phyloP scores from a whole-genome alignment of 2,888 invertebrate species.

The Xanthorhoe designata region DNA sequence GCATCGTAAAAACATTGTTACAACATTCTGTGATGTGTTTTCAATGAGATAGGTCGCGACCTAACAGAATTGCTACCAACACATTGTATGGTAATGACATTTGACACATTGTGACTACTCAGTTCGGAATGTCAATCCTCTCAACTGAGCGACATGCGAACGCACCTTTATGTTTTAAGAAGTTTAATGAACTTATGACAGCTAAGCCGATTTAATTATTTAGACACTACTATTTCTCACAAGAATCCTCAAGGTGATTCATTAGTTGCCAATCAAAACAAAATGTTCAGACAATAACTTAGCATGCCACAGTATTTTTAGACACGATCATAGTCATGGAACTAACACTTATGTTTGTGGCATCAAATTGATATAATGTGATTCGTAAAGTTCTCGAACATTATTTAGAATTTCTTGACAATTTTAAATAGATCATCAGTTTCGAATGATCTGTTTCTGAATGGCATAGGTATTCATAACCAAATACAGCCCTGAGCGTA shows the following conservation, averaged over 20 bases:
- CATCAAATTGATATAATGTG: background rate
- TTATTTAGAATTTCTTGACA: too few species aligned
- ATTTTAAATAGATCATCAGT: background rate
- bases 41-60: slow-evolving; percentile 54
- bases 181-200: slow-evolving; percentile 43
- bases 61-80: slow-evolving; percentile 69
- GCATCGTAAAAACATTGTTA: slow-evolving; percentile 27
- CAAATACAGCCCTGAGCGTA: background rate
- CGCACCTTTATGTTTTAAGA: slow-evolving; percentile 39
- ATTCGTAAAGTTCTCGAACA: too few species aligned
- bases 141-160: slow-evolving; percentile 39
- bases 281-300: slow-evolving; percentile 23
- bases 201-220: slow-evolving; percentile 45
- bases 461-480: background rate
- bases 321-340: slow-evolving; percentile 3
- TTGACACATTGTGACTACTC: slow-evolving; percentile 52
- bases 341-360: background rate
- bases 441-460: background rate
- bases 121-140: slow-evolving; percentile 52
- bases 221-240: slow-evolving; percentile 32
- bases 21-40: slow-evolving; percentile 39
- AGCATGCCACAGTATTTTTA: slow-evolving; percentile 24
- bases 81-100: slow-evolving; percentile 80
- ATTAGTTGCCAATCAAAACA: slow-evolving; percentile 35
- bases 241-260: slow-evolving; percentile 32